A percentile compares a stretch with the other conserved stretches of the same genome.
Conservation (phyloP, 2,888 invertebrate genomes). For the Exephanes ischioxanthus region DNA sequence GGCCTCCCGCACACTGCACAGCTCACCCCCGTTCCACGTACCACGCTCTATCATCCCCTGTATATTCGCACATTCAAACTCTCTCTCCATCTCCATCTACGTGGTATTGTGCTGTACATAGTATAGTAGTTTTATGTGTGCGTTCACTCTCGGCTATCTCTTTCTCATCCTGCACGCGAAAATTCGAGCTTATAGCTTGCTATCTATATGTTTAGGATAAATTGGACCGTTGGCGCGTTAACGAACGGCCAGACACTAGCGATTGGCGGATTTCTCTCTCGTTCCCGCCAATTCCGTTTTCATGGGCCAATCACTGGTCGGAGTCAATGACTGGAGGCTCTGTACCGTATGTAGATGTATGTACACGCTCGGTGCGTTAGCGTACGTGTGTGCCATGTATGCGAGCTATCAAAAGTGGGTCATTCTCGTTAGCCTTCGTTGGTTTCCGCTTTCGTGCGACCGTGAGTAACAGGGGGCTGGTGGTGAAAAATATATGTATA, state of each 20-base stretch:
- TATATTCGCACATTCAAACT: slow-evolving; percentile 54
- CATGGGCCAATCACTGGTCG: slow-evolving; percentile 26
- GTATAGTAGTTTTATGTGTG: slow-evolving; percentile 37
- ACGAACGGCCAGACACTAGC: slow-evolving; percentile 11
- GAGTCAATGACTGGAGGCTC: slow-evolving; percentile 24
- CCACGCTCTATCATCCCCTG: slow-evolving; percentile 36
- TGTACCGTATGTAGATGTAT: slow-evolving; percentile 5
- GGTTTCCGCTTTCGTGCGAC: slow-evolving; percentile 66
- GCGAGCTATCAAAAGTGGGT: slow-evolving; percentile 73
- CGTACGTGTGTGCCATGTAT: slow-evolving; percentile 36
- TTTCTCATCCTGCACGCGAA: slow-evolving; percentile 13
- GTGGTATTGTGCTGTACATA: slow-evolving; percentile 19
- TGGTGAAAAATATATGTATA: neutral
- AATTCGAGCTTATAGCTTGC: slow-evolving; percentile 13
- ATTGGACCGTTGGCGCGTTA: slow-evolving; percentile 15
- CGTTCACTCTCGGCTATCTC: slow-evolving; percentile 14
- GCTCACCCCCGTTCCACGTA: neutral
- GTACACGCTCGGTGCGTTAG: slow-evolving; percentile 25
- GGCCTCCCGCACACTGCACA: slow-evolving; percentile 29
- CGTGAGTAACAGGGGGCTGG: slow-evolving; percentile 41
- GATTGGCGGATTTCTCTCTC: slow-evolving; percentile 21
- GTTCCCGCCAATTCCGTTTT: neutral
- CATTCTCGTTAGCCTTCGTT: slow-evolving; percentile 79
- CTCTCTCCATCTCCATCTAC: slow-evolving; percentile 24
- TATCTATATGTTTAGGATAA: neutral